Evolutionary conservation across 1,140 invertebrate genomes (phyloP), one percentile per base, ranked within the genome.

Genomic region (Anastatus disparis): DNA sequence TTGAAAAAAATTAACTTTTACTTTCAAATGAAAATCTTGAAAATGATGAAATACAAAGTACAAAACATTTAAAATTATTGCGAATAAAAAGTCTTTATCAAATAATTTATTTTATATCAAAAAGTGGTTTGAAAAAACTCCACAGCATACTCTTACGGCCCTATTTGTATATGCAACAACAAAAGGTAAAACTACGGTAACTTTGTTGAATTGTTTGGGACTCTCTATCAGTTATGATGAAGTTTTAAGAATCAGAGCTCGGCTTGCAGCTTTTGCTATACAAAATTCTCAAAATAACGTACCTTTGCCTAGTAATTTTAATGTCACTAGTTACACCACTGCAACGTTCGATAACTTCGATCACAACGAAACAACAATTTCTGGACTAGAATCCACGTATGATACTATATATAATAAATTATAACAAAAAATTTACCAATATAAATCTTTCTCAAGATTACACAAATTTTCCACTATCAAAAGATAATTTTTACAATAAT

Each of bases 341-440:
- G n/a, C n/a, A n/a, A n/a, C n/a, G n/a, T n/a, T 58, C 29, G 29
- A 58, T 20, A 58, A 58, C 26, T 58, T 58, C n/a, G 55, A 58
- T 40, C 31, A n/a, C n/a, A n/a, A n/a, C n/a, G n/a, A n/a, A n/a
- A n/a, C n/a, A n/a, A n/a, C n/a, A n/a, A n/a, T n/a, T 58, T 58
- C 55, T 2, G 55, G 55, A 6, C 20, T 58, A 38, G 20, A 58
- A 13, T 2, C 55, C 3, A 38, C 55, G 1, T n/a, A 58, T 35
- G 55, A 58, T 58, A 38, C 55, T 2, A 31, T 58, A 58, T 13
- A 58, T 58, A 20, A 20, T 38, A 9, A 20, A 58, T 35, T 38
- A 38, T 38, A 17, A 38, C 9, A 35, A 20, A 38, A 12, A 13
- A 9, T 20, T 6, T 4, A 58, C 2, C n/a, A n/a, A 58, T 7